Evolutionary conservation across 2,113 vertebrate species (phyloP), one percentile per base, ranked within the genome.

Genomic region (Sclerurus mexicanus): DNA sequence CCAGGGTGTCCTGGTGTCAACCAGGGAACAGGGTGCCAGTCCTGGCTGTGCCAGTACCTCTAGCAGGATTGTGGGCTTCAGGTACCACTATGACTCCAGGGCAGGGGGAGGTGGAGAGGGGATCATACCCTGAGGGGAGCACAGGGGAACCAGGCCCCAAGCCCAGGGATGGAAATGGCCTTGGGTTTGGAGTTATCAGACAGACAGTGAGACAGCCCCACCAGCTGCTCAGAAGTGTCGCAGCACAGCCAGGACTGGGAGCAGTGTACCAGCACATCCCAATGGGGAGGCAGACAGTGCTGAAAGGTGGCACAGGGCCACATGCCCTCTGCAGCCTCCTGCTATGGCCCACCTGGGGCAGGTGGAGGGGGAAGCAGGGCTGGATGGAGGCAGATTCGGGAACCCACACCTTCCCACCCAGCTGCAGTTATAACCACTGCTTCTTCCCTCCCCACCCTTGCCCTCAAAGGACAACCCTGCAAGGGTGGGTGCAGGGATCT

Each of bases 21-120:
- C 18, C 68, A 85, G 17, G 33, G 60, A 80, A 52, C 20, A 53
- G 31, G 20, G n/a, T 60, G 27, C 25, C 56, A 80, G 63, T 52
- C 27, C 33, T 52, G 30, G n/a, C 58, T 68, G 16, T 85, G 55
- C 28, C 62, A 60, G 37, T 60, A 44, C 55, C 39, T 75, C 28
- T 58, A 56, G 64, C 25, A 69, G 28, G 50, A 52, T 31, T 10
- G 6, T 1, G 0, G 63, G 73, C 46, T 84, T 27, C 31, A 31
- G 60, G 39, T 64, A 20, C 84, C 39, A 25, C 28, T 1, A 2
- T 37, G 37, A 69, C 22, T 89, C 39, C 25, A 50, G 23, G 35
- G 35, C 0, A 1, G n/a, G 3, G 15, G 18, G 18, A 87, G 21
- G 68, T 0, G 0, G 59, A 80, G 39, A 77, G 8, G 17, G 7